Percentiles rank a stretch among this genome's conserved stretches.
These are phyloP conservation scores for Xenentodon cancila DNA, from an alignment of 2,797 vertebrate genomes.

Conservation along the genomic window DNA sequence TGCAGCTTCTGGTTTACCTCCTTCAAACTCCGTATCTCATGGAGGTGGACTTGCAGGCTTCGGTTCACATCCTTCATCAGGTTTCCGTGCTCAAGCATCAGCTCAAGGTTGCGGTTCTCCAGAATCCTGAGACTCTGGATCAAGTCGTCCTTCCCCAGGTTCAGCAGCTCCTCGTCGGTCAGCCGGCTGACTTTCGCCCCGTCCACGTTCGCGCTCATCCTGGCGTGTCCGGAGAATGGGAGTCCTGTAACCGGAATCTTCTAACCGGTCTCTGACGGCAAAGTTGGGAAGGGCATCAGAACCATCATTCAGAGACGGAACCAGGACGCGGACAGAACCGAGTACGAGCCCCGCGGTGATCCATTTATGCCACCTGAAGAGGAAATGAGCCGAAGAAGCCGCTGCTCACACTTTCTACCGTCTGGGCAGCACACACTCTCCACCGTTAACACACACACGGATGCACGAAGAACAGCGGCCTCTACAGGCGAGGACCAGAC, in stretches of 20 bases:
- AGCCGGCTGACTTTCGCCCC: conserved; percentile 86
- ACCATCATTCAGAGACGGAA: not conserved
- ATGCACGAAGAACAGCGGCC: not conserved
- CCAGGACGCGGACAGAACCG: too few relatives aligned
- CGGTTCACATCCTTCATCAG: conserved; percentile 96
- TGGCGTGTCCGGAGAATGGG: not conserved
- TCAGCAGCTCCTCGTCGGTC: conserved; percentile 90
- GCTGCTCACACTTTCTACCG: too few relatives aligned
- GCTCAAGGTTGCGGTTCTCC: conserved; percentile 89
- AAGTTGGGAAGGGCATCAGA: not conserved
- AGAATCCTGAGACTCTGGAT: conserved; percentile 84
- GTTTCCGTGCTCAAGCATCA: conserved; percentile 95
- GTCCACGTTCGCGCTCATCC: not conserved
- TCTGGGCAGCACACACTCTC: too few relatives aligned
- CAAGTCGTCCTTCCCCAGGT: conserved; percentile 90
- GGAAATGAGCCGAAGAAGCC: not conserved
- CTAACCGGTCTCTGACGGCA: not conserved
- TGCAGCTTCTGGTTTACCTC: conserved; percentile 96
- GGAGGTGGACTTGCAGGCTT: conserved; percentile 93
- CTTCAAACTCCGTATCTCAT: conserved; percentile 93
- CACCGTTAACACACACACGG: not conserved
- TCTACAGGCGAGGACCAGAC: not conserved
- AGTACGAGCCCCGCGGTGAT: too few relatives aligned
- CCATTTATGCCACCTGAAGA: not conserved
- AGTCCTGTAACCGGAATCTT: conserved; percentile 1